These are phyloP conservation scores for Clavelina lepadiformis DNA, from an alignment of 23 tunicate species.

Conservation along the genomic window DNA sequence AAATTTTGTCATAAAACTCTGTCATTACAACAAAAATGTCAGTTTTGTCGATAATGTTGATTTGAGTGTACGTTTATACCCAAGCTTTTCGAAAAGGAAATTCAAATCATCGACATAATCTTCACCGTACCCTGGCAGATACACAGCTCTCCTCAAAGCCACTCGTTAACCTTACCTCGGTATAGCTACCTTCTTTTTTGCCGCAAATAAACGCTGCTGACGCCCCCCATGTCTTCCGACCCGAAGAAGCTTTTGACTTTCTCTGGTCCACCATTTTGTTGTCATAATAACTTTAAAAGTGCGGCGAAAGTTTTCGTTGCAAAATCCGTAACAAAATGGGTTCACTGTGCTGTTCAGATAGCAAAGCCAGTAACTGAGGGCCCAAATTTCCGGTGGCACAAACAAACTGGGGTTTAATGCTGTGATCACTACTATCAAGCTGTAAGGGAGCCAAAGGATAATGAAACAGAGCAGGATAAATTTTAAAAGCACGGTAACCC, in stretches of 20 bases:
- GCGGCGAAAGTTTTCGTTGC: slow-evolving; percentile 90
- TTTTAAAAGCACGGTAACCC: slow-evolving; percentile 69
- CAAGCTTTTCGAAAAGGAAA: too few relatives aligned
- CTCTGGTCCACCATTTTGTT: slow-evolving; percentile 78
- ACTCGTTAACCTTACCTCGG: too few relatives aligned
- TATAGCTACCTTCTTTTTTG: too few relatives aligned
- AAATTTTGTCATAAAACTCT: too few relatives aligned
- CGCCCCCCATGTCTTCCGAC: slow-evolving; percentile 8
- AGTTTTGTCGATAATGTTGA: too few relatives aligned
- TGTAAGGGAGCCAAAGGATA: slow-evolving; percentile 80
- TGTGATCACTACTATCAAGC: slow-evolving; percentile 49
- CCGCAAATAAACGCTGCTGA: neutral
- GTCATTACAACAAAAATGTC: too few relatives aligned
- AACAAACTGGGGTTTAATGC: slow-evolving; percentile 23
- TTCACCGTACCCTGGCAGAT: too few relatives aligned
- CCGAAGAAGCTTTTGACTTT: slow-evolving; percentile 31
- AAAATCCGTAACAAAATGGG: slow-evolving; percentile 85
- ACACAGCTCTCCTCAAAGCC: too few relatives aligned
- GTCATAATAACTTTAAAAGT: slow-evolving; percentile 75
- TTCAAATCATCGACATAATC: too few relatives aligned
- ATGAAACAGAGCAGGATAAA: slow-evolving; percentile 75
- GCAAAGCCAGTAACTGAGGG: slow-evolving; percentile 82
- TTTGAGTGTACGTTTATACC: too few relatives aligned
- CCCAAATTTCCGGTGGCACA: slow-evolving; percentile 51
- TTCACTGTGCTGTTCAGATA: slow-evolving; percentile 89